Base-by-base conservation (phyloP, 2,797 vertebrate species). In the Acomys russatus region DNA sequence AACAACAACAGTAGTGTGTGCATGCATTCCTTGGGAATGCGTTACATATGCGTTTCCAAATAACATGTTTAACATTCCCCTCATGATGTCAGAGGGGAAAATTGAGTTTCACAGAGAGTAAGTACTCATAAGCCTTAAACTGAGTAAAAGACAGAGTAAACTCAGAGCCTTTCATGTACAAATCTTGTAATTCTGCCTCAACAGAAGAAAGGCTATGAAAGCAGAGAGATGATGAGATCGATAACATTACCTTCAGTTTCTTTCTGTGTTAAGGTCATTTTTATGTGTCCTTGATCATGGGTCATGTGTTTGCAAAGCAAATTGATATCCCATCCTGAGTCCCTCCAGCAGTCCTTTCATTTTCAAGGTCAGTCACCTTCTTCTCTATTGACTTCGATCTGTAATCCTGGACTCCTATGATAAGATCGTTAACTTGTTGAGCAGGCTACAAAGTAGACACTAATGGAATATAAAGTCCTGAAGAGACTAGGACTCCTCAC, bases 401-500 rank as follows among this genome's bases (percentile, higher is more conserved):
- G 0, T 95, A 96, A 96, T 98, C 98, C 94, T 95, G n/a, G 88
- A 97, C 63, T 95, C 97, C 68, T 89, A 79, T 35, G 91, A 88
- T 96, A 97, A 98, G 92, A 96, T 95, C 93, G 91, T 95, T 97
- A 97, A 85, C 92, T 96, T 98, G 97, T 93, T 98, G 98, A 98
- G 92, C 97, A 95, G 84, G 95, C 95, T 97, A 71, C 94, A 95
- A 95, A 98, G 97, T 95, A 98, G 89, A 89, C 74, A 76, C 54
- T 96, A 94, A 74, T 84, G 49, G 76, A 98, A 97, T 97, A 94
- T 97, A 96, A 98, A 98, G 96, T 98, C 97, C 98, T 97, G 98
- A 97, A 96, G 95, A 82, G 98, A 92, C 95, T 96, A 82, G 74
- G 89, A 98, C 97, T 97, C 92, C 94, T 98, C 97, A 94, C 94